These are phyloP conservation scores for Xestia xanthographa DNA, from an alignment of 2,888 invertebrate species.

Conservation along the genomic window DNA sequence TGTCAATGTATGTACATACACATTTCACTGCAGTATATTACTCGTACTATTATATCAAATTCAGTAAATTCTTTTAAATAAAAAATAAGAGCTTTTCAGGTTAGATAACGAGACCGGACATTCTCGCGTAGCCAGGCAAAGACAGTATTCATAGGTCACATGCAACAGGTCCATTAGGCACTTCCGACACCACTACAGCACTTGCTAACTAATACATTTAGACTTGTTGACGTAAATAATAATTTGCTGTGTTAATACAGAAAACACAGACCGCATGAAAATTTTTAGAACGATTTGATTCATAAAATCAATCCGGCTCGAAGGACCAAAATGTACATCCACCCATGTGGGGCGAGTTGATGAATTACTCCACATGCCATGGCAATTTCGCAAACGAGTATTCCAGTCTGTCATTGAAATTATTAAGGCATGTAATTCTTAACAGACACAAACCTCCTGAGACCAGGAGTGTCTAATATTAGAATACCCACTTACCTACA, in stretches of 20 bases:
- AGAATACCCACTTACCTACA: constrained; percentile 54
- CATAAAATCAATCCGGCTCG: neutral
- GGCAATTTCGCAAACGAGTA: constrained; percentile 3
- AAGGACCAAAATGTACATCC: too few species aligned
- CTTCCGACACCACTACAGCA: constrained; percentile 78
- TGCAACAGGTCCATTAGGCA: constrained; percentile 86
- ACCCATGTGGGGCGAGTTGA: too few species aligned
- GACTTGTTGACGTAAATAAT: constrained; percentile 37
- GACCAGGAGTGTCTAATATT: constrained; percentile 48
- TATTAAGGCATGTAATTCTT: constrained; percentile 29
- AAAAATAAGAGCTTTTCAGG: constrained; percentile 20
- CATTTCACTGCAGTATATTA: neutral
- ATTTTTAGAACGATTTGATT: constrained; percentile 4
- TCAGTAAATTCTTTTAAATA: neutral
- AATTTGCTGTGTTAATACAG: constrained; percentile 1
- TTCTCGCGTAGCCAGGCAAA: constrained; percentile 59
- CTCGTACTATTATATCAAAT: neutral
- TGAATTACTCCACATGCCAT: neutral
- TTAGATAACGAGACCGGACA: constrained; percentile 36
- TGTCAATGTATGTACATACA: neutral
- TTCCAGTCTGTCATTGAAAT: constrained; percentile 20
- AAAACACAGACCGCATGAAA: neutral
- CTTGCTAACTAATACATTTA: constrained; percentile 72
- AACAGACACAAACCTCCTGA: constrained; percentile 32
- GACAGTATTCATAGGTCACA: constrained; percentile 77